These are phyloP conservation scores for Hypsibius dujardini DNA, from an alignment of 1,140 invertebrate genomes.

Conservation along the genomic window DNA sequence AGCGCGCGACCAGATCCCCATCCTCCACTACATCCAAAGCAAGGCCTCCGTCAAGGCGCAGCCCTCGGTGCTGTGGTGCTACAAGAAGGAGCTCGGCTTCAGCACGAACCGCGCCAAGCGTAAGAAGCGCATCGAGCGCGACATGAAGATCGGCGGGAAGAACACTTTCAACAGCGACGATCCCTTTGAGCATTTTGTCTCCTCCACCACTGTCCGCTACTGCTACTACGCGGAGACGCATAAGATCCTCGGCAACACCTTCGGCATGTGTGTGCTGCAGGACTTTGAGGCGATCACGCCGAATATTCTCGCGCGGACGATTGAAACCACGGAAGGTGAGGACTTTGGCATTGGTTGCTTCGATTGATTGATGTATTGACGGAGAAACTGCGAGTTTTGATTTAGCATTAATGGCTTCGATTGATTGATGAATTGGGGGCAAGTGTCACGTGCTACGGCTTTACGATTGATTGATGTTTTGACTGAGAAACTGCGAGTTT, in stretches of 20 bases:
- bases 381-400: no score
- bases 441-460: no score
- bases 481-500: no score
- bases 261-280: slow-evolving; percentile 47
- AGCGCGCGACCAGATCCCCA: slow-evolving; percentile 82
- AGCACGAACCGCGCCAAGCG: slow-evolving; percentile 62
- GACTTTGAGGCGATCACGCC: slow-evolving; percentile 99
- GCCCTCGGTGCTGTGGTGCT: slow-evolving; percentile 87
- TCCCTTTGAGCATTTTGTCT: slow-evolving; percentile 86
- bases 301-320: slow-evolving; percentile 82
- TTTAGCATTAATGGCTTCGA: no score
- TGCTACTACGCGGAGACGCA: slow-evolving; percentile 94
- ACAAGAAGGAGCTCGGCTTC: slow-evolving; percentile 87
- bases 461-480: no score
- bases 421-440: no score
- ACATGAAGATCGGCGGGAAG: slow-evolving; percentile 65
- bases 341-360: no score
- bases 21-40: slow-evolving; percentile 88
- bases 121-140: slow-evolving; percentile 66
- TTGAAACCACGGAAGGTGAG: slow-evolving; percentile 88
- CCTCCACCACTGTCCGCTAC: slow-evolving; percentile 87
- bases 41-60: slow-evolving; percentile 78
- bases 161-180: slow-evolving; percentile 83
- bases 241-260: slow-evolving; percentile 92
- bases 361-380: no score